These are phyloP conservation scores for Drosophila incognita DNA, from an alignment of 2,888 invertebrate genomes.

Conservation along the genomic window DNA sequence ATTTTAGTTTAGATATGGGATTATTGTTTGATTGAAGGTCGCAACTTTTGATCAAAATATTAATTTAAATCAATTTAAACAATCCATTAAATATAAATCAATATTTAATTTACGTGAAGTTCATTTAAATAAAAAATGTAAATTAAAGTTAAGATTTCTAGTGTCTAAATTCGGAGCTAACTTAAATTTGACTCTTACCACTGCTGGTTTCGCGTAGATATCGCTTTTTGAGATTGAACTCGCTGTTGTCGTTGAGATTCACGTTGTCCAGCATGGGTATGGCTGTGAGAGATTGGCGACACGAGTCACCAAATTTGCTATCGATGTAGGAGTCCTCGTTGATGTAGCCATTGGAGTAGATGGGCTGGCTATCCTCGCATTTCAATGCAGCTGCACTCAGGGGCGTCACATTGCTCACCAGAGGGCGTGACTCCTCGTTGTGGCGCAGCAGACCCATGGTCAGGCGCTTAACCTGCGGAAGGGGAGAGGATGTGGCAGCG, in stretches of 20 bases:
- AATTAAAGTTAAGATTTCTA: neutral
- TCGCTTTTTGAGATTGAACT: constrained; percentile 83
- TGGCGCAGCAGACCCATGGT: constrained; percentile 90
- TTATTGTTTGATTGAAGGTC: neutral
- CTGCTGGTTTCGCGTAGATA: constrained; percentile 84
- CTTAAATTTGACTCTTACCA: constrained; percentile 65
- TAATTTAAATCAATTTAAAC: neutral
- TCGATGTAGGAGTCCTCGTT: constrained; percentile 89
- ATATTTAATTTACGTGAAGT: neutral
- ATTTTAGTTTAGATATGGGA: neutral
- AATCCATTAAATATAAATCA: neutral
- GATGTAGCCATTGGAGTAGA: constrained; percentile 88
- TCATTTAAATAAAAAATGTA: neutral
- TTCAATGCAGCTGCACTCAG: constrained; percentile 55
- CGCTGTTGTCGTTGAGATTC: constrained; percentile 83
- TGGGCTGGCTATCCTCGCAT: constrained; percentile 60
- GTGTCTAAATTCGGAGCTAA: neutral
- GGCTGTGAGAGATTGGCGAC: constrained; percentile 83
- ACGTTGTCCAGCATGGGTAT: constrained; percentile 82
- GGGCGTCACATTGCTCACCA: constrained; percentile 88
- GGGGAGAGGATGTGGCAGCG: neutral
- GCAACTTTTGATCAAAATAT: neutral
- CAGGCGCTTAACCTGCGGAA: constrained; percentile 88
- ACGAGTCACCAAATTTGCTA: constrained; percentile 84
- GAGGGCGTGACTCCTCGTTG: constrained; percentile 90